These are phyloP conservation scores for Pegea sp. DNA, from an alignment of 23 tunicate genomes.

Conservation along the genomic window DNA sequence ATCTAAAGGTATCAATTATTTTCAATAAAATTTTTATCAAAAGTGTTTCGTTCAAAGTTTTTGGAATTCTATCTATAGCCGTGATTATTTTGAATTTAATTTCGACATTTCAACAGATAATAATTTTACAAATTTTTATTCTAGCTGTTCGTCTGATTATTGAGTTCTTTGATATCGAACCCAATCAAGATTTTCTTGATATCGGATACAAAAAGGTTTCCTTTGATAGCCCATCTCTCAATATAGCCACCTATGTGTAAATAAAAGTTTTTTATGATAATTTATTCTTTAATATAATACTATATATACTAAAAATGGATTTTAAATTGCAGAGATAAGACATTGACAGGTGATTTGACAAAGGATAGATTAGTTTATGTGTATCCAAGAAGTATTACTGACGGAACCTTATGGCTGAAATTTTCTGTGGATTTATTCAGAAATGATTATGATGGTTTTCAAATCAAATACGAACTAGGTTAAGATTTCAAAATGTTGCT, in stretches of 20 bases:
- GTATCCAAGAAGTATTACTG: background rate
- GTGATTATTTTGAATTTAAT: no score
- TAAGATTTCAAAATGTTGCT: no score
- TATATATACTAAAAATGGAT: no score
- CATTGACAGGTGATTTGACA: background rate
- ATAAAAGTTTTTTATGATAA: no score
- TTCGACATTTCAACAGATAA: background rate
- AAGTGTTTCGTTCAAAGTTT: no score
- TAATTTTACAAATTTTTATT: background rate
- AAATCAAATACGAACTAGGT: constrained; percentile 17
- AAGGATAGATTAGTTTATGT: background rate
- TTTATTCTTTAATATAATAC: no score
- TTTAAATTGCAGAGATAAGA: no score
- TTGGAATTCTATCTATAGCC: no score
- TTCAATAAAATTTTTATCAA: no score
- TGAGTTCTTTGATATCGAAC: constrained; percentile 11
- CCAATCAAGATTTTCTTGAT: constrained; percentile 10
- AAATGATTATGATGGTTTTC: constrained; percentile 2
- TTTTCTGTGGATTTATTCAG: background rate
- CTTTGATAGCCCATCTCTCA: no score
- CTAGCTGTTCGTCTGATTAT: constrained; percentile 5
- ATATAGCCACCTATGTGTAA: no score
- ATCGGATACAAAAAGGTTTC: constrained; percentile 2
- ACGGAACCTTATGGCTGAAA: background rate
- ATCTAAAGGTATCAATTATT: background rate